A percentile compares a stretch with the other conserved stretches of the same genome.
These are phyloP conservation scores for Rhorus exstirpatorius DNA, from an alignment of 2,888 invertebrate genomes.

Conservation along the genomic window DNA sequence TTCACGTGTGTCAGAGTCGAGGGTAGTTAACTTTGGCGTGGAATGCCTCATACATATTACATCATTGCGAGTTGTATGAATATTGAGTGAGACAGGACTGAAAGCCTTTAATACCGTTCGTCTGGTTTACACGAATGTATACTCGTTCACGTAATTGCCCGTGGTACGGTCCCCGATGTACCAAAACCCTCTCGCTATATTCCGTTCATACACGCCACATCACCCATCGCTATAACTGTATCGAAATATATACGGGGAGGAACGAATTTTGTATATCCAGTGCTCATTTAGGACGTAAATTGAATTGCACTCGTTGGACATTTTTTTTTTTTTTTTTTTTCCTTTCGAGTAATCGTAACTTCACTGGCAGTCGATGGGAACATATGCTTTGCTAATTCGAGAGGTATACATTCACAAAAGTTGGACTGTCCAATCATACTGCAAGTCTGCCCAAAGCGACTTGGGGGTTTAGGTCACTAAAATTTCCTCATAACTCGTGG, in stretches of 20 bases:
- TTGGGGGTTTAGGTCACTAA: too few species aligned
- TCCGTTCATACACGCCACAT: slow-evolving; percentile 21
- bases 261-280: slow-evolving; percentile 1
- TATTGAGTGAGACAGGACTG: slow-evolving; percentile 44
- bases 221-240: too few species aligned
- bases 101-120: slow-evolving; percentile 63
- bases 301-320: too few species aligned
- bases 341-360: too few species aligned
- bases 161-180: slow-evolving; percentile 55
- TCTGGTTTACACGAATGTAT: slow-evolving; percentile 66
- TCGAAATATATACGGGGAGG: too few species aligned
- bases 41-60: slow-evolving; percentile 42
- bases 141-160: slow-evolving; percentile 64
- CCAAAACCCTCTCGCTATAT: slow-evolving; percentile 41
- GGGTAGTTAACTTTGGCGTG: slow-evolving; percentile 12
- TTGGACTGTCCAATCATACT: too few species aligned
- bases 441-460: too few species aligned
- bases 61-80: slow-evolving; percentile 48
- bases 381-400: too few species aligned
- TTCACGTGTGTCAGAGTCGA: slow-evolving; percentile 6
- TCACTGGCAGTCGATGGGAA: too few species aligned
- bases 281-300: neutral
- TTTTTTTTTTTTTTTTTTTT: too few species aligned
- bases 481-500: too few species aligned
- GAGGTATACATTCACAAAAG: too few species aligned